These are phyloP conservation scores for Phaonia tiefii DNA, from an alignment of 2,888 invertebrate genomes.

Conservation along the genomic window DNA sequence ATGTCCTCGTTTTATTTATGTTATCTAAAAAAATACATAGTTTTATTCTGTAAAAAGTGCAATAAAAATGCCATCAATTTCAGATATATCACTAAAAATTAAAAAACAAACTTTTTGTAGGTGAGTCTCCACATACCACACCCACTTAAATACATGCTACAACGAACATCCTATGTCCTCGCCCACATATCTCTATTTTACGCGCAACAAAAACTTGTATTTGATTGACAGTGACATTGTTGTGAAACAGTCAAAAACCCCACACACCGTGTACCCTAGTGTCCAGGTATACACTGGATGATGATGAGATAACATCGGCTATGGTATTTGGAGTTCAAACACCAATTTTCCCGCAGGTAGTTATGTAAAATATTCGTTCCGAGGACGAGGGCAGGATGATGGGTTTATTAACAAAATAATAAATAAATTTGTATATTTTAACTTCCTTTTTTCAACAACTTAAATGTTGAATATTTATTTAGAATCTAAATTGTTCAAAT, in stretches of 20 bases:
- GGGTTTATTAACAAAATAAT: constrained; percentile 49
- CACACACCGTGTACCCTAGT: background rate
- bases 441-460: background rate
- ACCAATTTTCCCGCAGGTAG: background rate
- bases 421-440: constrained; percentile 35
- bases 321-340: background rate
- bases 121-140: background rate
- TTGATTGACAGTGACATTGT: constrained; percentile 77
- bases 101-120: background rate
- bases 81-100: constrained; percentile 57
- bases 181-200: background rate
- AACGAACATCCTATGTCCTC: background rate
- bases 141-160: background rate
- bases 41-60: too few relatives aligned
- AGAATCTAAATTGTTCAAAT: constrained; percentile 23
- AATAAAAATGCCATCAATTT: constrained; percentile 74
- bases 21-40: too few relatives aligned
- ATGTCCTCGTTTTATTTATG: too few relatives aligned
- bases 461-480: background rate
- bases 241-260: background rate
- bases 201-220: constrained; percentile 40
- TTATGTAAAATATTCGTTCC: constrained; percentile 3
- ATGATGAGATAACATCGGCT: background rate
- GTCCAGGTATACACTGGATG: background rate
- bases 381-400: constrained; percentile 18